phyloP scores from a whole-genome alignment of 2,797 vertebrate genomes.

The Gobionotothen gibberifrons region DNA sequence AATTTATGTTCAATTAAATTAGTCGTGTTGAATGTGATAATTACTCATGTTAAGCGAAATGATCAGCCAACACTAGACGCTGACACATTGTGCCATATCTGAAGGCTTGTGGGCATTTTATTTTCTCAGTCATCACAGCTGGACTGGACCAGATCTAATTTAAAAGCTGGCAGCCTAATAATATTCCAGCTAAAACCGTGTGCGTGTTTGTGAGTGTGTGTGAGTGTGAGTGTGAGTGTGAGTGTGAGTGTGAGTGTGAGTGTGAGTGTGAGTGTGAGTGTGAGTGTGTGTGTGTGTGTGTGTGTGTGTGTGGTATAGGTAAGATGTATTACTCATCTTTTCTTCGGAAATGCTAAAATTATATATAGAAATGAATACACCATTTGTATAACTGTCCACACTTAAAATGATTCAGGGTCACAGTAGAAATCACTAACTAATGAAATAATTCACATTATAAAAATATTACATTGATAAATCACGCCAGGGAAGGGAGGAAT shows the following conservation, averaged over 20 bases:
- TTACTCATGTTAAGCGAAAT: conserved; percentile 74
- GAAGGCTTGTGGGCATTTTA: conserved; percentile 61
- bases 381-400: not conserved
- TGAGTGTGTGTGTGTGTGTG: conserved; percentile 6
- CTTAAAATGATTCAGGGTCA: not conserved
- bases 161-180: conserved; percentile 42
- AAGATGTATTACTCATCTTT: not conserved
- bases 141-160: conserved; percentile 49
- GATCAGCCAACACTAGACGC: conserved; percentile 62
- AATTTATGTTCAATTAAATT: conserved; percentile 79
- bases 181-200: conserved; percentile 9
- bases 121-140: conserved; percentile 63
- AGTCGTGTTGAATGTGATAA: conserved; percentile 77
- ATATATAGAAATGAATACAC: not conserved
- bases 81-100: conserved; percentile 71
- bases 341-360: not conserved
- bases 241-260: conserved; percentile 10
- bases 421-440: not conserved
- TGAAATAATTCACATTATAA: not conserved
- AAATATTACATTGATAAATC: not conserved
- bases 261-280: not conserved
- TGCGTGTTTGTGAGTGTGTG: conserved; percentile 4
- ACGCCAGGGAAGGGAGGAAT: not conserved
- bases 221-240: not conserved
- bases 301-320: not conserved